These are phyloP conservation scores for Ochropleura leucogaster DNA, from an alignment of 2,888 invertebrate species.

Conservation along the genomic window DNA sequence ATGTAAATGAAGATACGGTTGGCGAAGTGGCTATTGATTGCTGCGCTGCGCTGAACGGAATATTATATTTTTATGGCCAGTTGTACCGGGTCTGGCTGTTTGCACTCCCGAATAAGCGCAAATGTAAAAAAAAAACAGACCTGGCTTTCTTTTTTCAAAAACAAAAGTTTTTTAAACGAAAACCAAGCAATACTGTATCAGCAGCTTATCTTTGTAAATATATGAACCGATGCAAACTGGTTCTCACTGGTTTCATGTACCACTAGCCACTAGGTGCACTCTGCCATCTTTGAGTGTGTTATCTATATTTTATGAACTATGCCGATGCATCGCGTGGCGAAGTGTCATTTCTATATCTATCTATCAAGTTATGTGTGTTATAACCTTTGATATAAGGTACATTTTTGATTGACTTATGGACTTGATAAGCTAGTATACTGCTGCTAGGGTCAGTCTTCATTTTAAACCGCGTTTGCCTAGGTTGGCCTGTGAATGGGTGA, in stretches of 20 bases:
- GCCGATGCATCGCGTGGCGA: conserved; percentile 22
- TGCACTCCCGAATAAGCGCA: too few species aligned
- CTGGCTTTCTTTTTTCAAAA: neutral
- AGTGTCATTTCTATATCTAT: conserved; percentile 19
- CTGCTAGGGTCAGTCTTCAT: neutral
- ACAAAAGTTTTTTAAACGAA: neutral
- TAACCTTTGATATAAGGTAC: neutral
- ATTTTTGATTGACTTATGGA: neutral
- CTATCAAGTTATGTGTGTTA: neutral
- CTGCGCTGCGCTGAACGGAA: too few species aligned
- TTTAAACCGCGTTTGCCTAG: neutral
- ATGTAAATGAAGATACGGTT: neutral
- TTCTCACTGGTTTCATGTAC: conserved; percentile 41
- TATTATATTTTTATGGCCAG: too few species aligned
- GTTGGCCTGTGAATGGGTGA: neutral
- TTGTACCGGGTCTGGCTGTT: too few species aligned
- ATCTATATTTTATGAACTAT: conserved; percentile 42
- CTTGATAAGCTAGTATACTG: neutral
- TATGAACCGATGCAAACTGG: conserved; percentile 30
- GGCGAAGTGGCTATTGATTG: too few species aligned
- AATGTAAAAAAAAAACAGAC: too few species aligned
- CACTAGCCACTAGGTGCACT: conserved; percentile 38
- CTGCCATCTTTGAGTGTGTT: conserved; percentile 43
- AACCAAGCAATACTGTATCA: conserved; percentile 10
- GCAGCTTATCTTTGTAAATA: conserved; percentile 16